Percentiles rank a stretch among this genome's conserved stretches.
phyloP scores from a whole-genome alignment of 2,113 vertebrate genomes.

The Rhinoderma darwinii region DNA sequence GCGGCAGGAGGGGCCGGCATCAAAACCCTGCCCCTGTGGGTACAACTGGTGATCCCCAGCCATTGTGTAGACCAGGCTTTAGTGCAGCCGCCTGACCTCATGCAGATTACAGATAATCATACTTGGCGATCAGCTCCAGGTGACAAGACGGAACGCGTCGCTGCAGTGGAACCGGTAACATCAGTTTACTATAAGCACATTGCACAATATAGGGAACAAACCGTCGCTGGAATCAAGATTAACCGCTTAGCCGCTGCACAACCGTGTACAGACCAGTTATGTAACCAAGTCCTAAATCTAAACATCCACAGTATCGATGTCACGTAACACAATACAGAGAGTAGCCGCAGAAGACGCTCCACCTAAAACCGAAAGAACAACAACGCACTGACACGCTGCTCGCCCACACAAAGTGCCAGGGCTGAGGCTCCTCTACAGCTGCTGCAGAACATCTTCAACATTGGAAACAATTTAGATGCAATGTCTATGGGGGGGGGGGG shows the following conservation, averaged over 20 bases:
- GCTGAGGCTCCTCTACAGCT: background rate
- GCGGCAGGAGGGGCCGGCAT: no score
- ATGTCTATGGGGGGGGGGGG: no score
- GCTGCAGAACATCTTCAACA: constrained; percentile 23
- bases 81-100: no score
- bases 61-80: no score
- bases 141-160: no score
- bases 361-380: background rate
- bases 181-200: background rate
- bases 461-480: no score
- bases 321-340: background rate
- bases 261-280: background rate
- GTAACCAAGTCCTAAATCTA: background rate
- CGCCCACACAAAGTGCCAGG: no score
- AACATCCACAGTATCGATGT: background rate
- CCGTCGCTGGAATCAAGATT: background rate
- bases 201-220: background rate
- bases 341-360: background rate
- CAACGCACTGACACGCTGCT: background rate
- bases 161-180: background rate
- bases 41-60: no score
- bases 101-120: no score
- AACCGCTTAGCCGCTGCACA: background rate
- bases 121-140: no score
- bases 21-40: no score